phyloP scores from a whole-genome alignment of 2,888 invertebrate species.

The Clitarchus hookeri region DNA sequence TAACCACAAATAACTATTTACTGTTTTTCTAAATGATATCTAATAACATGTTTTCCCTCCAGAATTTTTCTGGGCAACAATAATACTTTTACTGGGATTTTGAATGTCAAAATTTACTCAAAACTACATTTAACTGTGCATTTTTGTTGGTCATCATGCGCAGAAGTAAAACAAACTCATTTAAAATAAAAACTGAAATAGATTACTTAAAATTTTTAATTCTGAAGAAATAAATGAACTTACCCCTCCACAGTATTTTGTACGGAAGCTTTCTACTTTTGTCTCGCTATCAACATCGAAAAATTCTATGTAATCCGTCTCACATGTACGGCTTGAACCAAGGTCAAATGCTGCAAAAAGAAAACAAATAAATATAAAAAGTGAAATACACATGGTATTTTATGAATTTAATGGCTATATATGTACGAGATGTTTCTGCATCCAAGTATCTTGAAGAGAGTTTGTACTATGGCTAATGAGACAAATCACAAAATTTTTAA shows the following conservation, averaged over 20 bases:
- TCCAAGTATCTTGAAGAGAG: background rate
- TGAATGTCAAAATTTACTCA: too few relatives aligned
- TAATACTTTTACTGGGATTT: too few relatives aligned
- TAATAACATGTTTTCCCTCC: too few relatives aligned
- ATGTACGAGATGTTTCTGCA: background rate
- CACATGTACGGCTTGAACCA: conserved; percentile 65
- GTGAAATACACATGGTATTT: background rate
- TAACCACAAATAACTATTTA: too few relatives aligned
- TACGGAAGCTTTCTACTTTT: conserved; percentile 47
- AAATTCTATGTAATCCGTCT: conserved; percentile 67
- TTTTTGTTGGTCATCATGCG: too few relatives aligned
- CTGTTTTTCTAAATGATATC: too few relatives aligned
- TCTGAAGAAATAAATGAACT: conserved; percentile 41
- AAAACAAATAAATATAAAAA: background rate
- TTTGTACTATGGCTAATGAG: too few relatives aligned
- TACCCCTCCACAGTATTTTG: conserved; percentile 57
- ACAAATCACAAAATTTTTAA: too few relatives aligned
- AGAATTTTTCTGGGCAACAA: too few relatives aligned
- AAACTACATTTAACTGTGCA: too few relatives aligned
- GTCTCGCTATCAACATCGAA: conserved; percentile 56
- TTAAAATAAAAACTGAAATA: background rate
- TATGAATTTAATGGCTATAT: background rate
- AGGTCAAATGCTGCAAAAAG: conserved; percentile 63
- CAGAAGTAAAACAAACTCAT: background rate
- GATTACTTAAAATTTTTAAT: background rate